Base-by-base conservation (phyloP, 2,888 invertebrate genomes). In the Zonitis immaculata region DNA sequence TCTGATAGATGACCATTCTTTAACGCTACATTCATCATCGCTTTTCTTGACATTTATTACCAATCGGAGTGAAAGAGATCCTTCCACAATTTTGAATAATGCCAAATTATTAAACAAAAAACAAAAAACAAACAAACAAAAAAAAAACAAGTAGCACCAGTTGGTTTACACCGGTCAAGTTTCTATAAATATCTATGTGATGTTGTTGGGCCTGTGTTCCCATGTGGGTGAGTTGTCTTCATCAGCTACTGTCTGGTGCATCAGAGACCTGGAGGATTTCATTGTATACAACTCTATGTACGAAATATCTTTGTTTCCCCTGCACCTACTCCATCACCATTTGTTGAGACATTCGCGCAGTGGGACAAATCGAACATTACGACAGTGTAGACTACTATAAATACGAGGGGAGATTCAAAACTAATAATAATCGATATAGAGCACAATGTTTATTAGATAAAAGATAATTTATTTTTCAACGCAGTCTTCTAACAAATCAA, bases 211-310 rank as follows among this genome's bases (percentile, higher is more conserved):
- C 48, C 28, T 44, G 51, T 46, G 54, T 67, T 73, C 73, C 73
- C 73, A 63, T 57, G 72, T 66, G 73, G 63, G 72, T 66, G 69
- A 73, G 73, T 72, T 68, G 73, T 73, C 73, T 73, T 73, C 73
- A 73, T 73, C 74, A 74, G 70, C 64, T 65, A 39, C 39, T 70
- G 72, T 72, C 72, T 73, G 70, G 65, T 70, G 67, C 73, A 72
- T 72, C 72, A 71, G 70, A 68, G 65, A 62, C 65, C 64, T 64
- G 64, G 62, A 65, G 68, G 67, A 66, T 66, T 58, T 63, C 65
- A 61, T 60, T 59, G 60, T 63, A 51, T 60, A 60, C 59, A 66
- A 61, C 59, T 62, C 58, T 54, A 64, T 56, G 58, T 53, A 58
- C 57, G 55, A 53, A 61, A 57, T 57, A 58, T 56, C 59, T 58